These are phyloP conservation scores for Flexamia atlantica DNA, from an alignment of 2,888 invertebrate genomes.

Conservation along the genomic window DNA sequence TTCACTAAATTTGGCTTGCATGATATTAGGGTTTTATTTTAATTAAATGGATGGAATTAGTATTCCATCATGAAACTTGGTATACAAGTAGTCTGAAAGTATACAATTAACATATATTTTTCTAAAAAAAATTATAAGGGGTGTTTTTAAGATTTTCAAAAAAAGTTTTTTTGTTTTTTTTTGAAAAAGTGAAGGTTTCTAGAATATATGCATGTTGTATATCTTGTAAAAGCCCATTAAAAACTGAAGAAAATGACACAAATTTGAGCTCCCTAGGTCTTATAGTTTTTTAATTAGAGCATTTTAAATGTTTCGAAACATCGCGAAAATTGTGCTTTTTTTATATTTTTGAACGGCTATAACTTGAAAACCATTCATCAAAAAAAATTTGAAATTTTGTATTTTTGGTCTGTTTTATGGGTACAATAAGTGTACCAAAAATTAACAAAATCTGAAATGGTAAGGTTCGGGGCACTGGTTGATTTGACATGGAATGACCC, in stretches of 20 bases:
- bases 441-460: not conserved
- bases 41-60: not conserved
- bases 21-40: not conserved
- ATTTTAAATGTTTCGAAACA: not conserved
- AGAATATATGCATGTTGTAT: not conserved
- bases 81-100: too few relatives aligned
- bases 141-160: not conserved
- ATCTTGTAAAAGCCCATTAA: not conserved
- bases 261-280: not conserved
- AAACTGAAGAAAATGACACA: not conserved
- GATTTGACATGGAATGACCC: not conserved
- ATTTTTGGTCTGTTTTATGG: not conserved
- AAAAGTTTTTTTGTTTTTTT: not conserved
- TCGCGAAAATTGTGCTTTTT: not conserved
- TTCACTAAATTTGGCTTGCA: too few relatives aligned
- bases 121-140: not conserved
- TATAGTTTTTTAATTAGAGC: not conserved
- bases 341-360: not conserved
- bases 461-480: not conserved
- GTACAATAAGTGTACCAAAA: not conserved
- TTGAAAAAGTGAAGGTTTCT: not conserved
- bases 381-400: conserved; percentile 2
- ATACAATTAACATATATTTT: too few relatives aligned
- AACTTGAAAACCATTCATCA: not conserved
- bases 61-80: too few relatives aligned